These are phyloP conservation scores for Hypotaenidia philippensis DNA, from an alignment of 2,797 vertebrate genomes.

Conservation along the genomic window DNA sequence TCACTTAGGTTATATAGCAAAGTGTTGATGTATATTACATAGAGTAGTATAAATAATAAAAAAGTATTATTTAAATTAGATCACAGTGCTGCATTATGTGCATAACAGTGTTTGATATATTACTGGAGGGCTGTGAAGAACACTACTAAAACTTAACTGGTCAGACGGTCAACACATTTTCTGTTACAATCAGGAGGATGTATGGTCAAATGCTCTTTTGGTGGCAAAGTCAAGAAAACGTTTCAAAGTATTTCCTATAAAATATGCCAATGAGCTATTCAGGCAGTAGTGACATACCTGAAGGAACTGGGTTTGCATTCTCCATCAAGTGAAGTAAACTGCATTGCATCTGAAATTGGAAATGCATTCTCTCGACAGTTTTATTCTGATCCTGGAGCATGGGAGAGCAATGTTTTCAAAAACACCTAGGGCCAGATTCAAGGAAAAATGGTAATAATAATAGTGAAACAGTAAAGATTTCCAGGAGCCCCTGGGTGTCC, in stretches of 20 bases:
- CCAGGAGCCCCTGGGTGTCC: neutral
- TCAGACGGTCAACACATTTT: slow-evolving; percentile 79
- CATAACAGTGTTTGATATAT: slow-evolving; percentile 87
- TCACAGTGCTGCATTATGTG: slow-evolving; percentile 87
- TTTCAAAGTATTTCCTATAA: slow-evolving; percentile 56
- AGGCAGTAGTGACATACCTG: slow-evolving; percentile 67
- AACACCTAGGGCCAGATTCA: neutral
- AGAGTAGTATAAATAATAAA: slow-evolving; percentile 88
- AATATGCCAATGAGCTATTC: slow-evolving; percentile 59
- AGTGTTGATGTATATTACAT: slow-evolving; percentile 85
- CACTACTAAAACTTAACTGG: slow-evolving; percentile 73
- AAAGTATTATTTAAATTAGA: slow-evolving; percentile 89
- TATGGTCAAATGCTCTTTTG: slow-evolving; percentile 75
- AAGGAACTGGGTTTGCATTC: slow-evolving; percentile 70
- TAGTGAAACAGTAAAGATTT: neutral
- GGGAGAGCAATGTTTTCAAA: neutral
- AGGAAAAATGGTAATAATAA: neutral
- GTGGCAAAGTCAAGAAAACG: slow-evolving; percentile 72
- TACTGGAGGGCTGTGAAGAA: slow-evolving; percentile 82
- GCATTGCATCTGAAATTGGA: neutral
- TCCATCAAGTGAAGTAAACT: slow-evolving; percentile 60
- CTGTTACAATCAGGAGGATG: slow-evolving; percentile 74
- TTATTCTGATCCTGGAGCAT: neutral
- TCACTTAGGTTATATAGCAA: slow-evolving; percentile 84
- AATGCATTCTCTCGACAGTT: neutral